Conservation (phyloP, 1,140 invertebrate genomes). For the Camponotus floridanus region DNA sequence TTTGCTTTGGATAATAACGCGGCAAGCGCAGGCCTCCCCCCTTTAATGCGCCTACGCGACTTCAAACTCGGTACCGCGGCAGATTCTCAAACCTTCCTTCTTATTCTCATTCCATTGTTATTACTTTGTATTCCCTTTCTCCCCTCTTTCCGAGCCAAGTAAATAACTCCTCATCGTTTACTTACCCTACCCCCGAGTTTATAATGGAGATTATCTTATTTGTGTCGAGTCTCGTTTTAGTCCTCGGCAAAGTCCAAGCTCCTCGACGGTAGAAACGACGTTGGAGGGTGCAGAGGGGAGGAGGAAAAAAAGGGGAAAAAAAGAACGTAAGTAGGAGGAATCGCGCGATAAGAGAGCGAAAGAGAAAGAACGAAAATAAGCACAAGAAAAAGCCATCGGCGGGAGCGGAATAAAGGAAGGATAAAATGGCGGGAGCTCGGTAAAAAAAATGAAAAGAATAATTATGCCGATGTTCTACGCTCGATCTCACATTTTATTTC, state of each 20-base stretch:
- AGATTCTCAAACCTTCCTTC: slow-evolving; percentile 77
- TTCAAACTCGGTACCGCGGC: slow-evolving; percentile 64
- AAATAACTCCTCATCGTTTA: slow-evolving; percentile 85
- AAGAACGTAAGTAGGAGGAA: slow-evolving; percentile 36
- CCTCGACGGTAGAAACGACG: slow-evolving; percentile 55
- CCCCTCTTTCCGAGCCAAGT: slow-evolving; percentile 78
- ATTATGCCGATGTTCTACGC: slow-evolving; percentile 17
- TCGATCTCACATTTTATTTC: slow-evolving; percentile 16
- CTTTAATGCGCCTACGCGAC: slow-evolving; percentile 72
- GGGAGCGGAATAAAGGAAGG: slow-evolving; percentile 25
- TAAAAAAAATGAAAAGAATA: neutral
- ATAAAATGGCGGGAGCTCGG: slow-evolving; percentile 34
- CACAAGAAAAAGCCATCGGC: neutral
- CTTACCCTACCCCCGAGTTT: slow-evolving; percentile 82
- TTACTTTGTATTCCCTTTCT: slow-evolving; percentile 81
- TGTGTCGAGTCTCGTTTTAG: slow-evolving; percentile 79
- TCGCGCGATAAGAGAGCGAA: slow-evolving; percentile 22
- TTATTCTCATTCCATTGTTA: slow-evolving; percentile 83
- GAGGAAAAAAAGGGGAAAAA: neutral
- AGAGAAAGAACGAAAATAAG: slow-evolving; percentile 16
- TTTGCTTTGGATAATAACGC: slow-evolving; percentile 68
- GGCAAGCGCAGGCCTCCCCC: slow-evolving; percentile 34
- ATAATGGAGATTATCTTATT: slow-evolving; percentile 87
- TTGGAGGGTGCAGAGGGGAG: neutral
- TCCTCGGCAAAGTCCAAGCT: slow-evolving; percentile 69